Base-by-base conservation (phyloP, 2,888 invertebrate species). In the Drosophila quinaria region DNA sequence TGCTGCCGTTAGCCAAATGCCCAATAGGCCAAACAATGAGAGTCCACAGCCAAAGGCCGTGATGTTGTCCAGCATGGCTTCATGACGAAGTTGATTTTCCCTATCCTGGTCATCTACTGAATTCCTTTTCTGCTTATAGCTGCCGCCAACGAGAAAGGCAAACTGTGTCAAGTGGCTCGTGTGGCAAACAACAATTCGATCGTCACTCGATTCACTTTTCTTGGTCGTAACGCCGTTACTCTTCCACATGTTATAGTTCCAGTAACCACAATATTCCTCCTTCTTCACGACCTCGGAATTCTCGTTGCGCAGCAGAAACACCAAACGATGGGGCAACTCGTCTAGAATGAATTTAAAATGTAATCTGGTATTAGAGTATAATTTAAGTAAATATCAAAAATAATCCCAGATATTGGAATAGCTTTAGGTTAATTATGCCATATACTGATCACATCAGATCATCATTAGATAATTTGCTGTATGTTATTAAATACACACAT, bases 121-220 rank as follows among this genome's bases (percentile, higher is more conserved):
- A 13, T 17, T 6, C 2, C 17, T 15, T 8, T 5, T 10, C 39
- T 74, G 60, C 49, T 35, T 44, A 31, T 54, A 55, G 5, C 58
- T 74, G 58, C 52, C 70, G 4, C 74, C 74, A 22, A 74, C 41
- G 1, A 74, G 50, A 9, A 74, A 50, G n/a, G 58, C 64, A 11
- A 74, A 74, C 25, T 74, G 60, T 2, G 74, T 74, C 55, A 74
- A 49, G 51, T 74, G 74, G 0, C 8, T 52, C 1, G 69, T 69
- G 8, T 17, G 11, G 63, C 74, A 74, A 6, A 69, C 63, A 13
- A 37, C 60, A n/a, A 74, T 44, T 1, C 63, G 37, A 49, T 64
- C 49, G n/a, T 39, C 3, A 4, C 9, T 9, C 15, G 37, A 50
- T 13, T 22, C 31, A 13, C 1, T 39, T 9, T 13, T 29, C 1